Conservation (phyloP, 2,888 invertebrate species). For the Bombylius discolor region DNA sequence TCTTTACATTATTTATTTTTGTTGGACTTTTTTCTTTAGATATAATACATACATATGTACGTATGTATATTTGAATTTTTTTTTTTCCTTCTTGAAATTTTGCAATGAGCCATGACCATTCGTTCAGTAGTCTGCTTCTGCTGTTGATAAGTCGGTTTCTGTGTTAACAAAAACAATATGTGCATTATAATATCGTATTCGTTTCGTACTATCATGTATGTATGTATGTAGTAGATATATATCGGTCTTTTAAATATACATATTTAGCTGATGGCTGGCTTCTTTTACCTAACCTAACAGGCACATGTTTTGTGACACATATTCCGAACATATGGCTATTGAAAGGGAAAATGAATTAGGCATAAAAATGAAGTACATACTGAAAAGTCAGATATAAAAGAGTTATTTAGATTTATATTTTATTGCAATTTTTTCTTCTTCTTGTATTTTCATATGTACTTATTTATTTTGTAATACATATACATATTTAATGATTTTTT, state of each 20-base stretch:
- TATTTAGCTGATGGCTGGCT: neutral
- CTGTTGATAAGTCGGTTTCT: constrained; percentile 7
- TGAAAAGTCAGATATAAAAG: too few relatives aligned
- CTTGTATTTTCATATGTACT: too few relatives aligned
- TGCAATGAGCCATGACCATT: neutral
- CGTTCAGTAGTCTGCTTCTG: constrained; percentile 5
- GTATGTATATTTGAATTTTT: too few relatives aligned
- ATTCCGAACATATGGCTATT: neutral
- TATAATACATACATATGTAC: too few relatives aligned
- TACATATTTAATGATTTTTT: too few relatives aligned
- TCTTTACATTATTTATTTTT: too few relatives aligned
- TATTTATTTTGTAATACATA: too few relatives aligned
- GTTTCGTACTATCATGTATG: neutral
- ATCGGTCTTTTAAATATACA: neutral
- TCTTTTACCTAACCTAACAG: neutral
- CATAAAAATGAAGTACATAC: too few relatives aligned
- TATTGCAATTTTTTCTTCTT: too few relatives aligned
- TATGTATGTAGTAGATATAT: too few relatives aligned
- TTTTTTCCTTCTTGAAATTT: neutral
- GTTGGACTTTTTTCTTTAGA: too few relatives aligned
- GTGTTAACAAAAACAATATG: constrained; percentile 3
- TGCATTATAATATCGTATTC: neutral
- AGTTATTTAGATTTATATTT: too few relatives aligned
- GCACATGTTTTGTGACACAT: neutral
- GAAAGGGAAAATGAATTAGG: neutral